Conservation (phyloP, 2,113 vertebrate species). For the Setophaga petechia region DNA sequence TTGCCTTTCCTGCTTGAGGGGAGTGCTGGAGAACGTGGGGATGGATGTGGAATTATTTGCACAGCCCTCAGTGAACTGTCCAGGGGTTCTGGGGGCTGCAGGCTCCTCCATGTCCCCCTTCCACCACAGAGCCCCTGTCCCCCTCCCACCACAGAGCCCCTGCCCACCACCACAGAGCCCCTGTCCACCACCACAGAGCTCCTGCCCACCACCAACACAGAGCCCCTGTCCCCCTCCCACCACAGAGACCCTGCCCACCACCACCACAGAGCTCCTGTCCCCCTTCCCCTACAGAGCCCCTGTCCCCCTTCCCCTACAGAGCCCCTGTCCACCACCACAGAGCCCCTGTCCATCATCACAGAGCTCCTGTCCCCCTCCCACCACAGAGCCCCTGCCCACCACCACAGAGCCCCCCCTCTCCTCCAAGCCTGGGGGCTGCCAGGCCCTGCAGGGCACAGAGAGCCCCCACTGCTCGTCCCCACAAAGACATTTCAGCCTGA, state of each 20-base stretch:
- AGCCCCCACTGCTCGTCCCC: background rate
- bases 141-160: too few relatives aligned
- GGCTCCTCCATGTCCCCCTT: background rate
- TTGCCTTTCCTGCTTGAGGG: background rate
- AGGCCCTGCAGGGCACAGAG: background rate
- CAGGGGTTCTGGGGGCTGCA: background rate
- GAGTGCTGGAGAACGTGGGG: background rate
- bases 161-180: too few relatives aligned
- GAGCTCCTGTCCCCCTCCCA: background rate
- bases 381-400: background rate
- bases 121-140: background rate
- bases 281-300: too few relatives aligned
- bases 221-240: too few relatives aligned
- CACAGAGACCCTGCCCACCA: too few relatives aligned
- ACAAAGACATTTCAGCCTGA: background rate
- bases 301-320: too few relatives aligned
- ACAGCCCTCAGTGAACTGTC: background rate
- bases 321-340: too few relatives aligned
- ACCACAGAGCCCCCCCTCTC: background rate
- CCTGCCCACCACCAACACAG: too few relatives aligned
- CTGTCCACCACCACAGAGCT: too few relatives aligned
- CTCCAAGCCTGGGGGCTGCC: background rate
- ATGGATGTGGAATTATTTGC: background rate
- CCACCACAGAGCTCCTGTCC: too few relatives aligned
- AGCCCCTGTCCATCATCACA: too few relatives aligned